Percentiles rank a stretch among this genome's conserved stretches.
phyloP scores from a whole-genome alignment of 2,113 vertebrate genomes.

The Spheniscus mendiculus region DNA sequence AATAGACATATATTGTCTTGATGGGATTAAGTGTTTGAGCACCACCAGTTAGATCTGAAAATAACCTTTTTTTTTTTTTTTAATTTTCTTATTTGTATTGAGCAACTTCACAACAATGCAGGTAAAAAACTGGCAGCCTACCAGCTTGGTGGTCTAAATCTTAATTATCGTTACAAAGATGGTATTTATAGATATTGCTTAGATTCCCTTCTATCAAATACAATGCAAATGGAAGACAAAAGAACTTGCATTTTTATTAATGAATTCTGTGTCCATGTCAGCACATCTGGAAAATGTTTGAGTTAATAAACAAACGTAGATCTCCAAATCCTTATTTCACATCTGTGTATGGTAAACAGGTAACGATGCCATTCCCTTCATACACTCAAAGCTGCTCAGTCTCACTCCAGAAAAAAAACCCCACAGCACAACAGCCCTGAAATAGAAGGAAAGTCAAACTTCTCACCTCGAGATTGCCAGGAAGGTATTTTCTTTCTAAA shows the following conservation, averaged over 20 bases:
- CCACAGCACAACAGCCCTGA: neutral
- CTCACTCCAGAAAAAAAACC: neutral
- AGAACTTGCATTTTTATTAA: neutral
- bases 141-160: neutral
- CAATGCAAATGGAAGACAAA: neutral
- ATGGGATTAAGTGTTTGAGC: neutral
- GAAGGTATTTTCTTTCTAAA: slow-evolving; percentile 85
- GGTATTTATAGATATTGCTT: no score
- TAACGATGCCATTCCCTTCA: neutral
- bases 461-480: slow-evolving; percentile 86
- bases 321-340: neutral
- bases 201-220: neutral
- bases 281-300: neutral
- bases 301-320: neutral
- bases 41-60: neutral
- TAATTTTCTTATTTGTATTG: neutral
- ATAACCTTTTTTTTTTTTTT: neutral
- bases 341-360: neutral
- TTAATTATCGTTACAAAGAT: neutral
- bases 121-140: neutral
- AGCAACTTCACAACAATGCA: neutral
- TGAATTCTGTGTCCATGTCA: neutral
- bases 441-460: neutral
- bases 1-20: neutral
- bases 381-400: neutral